These are phyloP conservation scores for Marcusenius ussheri DNA, from an alignment of 2,113 vertebrate genomes.

Conservation along the genomic window DNA sequence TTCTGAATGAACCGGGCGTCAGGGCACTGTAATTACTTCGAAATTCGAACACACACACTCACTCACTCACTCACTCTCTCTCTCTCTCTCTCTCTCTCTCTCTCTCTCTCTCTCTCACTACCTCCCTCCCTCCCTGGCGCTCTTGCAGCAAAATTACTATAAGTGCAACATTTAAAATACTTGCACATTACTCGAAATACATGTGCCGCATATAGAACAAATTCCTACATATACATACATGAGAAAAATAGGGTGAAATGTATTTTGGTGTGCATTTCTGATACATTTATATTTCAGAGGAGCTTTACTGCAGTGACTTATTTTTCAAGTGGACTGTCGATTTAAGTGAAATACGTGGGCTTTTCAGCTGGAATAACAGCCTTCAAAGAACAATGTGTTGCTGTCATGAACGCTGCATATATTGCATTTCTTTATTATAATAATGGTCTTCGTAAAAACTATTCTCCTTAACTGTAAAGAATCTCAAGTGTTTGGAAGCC, in stretches of 20 bases:
- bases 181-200: neutral
- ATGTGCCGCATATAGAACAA: neutral
- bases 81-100: neutral
- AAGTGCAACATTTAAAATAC: neutral
- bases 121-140: neutral
- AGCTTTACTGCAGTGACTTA: neutral
- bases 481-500: neutral
- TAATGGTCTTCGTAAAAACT: neutral
- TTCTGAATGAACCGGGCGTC: neutral
- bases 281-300: neutral
- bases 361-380: neutral
- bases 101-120: neutral
- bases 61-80: neutral
- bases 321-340: neutral
- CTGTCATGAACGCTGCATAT: neutral
- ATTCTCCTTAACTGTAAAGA: neutral
- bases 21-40: neutral
- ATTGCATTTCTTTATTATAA: neutral
- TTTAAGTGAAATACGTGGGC: neutral
- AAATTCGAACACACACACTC: neutral
- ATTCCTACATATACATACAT: neutral
- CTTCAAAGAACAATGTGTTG: neutral
- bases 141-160: neutral
- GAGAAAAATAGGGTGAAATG: neutral
- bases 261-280: neutral